phyloP scores from a whole-genome alignment of 2,888 invertebrate species.

The Xestia sexstrigata region DNA sequence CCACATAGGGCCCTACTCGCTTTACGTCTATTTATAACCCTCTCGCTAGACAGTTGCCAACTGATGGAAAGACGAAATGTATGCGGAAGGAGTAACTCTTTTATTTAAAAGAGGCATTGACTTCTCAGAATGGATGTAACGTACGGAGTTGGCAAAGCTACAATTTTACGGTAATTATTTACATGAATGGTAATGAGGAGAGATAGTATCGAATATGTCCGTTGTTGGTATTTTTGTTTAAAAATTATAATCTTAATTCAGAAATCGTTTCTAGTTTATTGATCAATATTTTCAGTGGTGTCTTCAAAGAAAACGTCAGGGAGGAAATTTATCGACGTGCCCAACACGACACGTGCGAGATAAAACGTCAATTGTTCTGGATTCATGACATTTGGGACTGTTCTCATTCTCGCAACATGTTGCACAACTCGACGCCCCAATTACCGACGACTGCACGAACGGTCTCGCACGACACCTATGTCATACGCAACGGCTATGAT shows the following conservation, averaged over 20 bases:
- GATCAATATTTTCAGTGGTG: constrained; percentile 30
- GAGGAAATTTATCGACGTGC: constrained; percentile 57
- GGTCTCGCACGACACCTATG: constrained; percentile 72
- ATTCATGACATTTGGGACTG: constrained; percentile 73
- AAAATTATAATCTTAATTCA: constrained; percentile 19
- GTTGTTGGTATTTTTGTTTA: constrained; percentile 18
- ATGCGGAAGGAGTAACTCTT: constrained; percentile 57
- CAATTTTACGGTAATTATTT: constrained; percentile 50
- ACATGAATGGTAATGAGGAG: constrained; percentile 50
- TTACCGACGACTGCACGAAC: constrained; percentile 69
- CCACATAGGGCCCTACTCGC: constrained; percentile 38
- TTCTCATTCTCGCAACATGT: constrained; percentile 67
- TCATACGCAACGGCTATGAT: constrained; percentile 67
- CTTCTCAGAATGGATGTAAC: constrained; percentile 49
- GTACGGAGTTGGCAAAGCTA: constrained; percentile 43
- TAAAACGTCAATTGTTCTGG: constrained; percentile 70
- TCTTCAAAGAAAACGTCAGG: constrained; percentile 66
- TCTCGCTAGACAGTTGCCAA: constrained; percentile 62
- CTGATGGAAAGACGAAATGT: constrained; percentile 52
- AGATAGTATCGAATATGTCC: constrained; percentile 30
- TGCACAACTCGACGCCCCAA: constrained; percentile 72
- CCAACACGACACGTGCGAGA: constrained; percentile 61
- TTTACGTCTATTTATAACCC: constrained; percentile 61
- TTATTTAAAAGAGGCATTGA: constrained; percentile 58
- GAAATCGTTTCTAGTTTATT: constrained; percentile 16